Base-by-base conservation (phyloP, 2,888 invertebrate species). In the Phaedon cochleariae region DNA sequence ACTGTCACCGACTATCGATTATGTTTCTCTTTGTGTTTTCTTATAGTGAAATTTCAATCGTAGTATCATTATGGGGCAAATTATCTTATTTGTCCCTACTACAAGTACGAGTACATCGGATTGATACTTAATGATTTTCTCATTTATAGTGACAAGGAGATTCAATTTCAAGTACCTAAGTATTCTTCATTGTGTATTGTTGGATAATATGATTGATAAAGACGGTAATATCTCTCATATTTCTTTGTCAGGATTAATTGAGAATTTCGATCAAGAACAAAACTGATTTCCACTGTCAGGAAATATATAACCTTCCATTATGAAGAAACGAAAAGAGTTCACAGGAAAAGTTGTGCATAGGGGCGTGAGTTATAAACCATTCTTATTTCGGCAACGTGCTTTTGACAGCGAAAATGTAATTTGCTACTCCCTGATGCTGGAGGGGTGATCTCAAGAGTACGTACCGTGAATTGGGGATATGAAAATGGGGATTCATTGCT, bases 371-470 rank as follows among this genome's bases (percentile, higher is more conserved):
- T 76, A 77, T 77, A 78, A 79, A 79, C 77, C 76, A 77, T 74
- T 76, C 73, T 74, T 71, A 69, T 69, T 69, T 73, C 71, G 68
- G 73, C 77, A 77, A 75, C 76, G 77, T 81, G 80, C 76, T 73
- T 74, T 76, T 80, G 80, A 80, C 80, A 79, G 79, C 74, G 67
- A 75, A 74, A 78, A 76, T 75, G 79, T 78, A 80, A 81, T 81
- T 81, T 80, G 79, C 77, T 77, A 78, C 71, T 79, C 80, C 80
- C 79, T 76, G 76, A 76, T 76, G 77, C 70, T 48, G 62, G 64
- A 64, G 70, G 73, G 74, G 73, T 76, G 77, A 77, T 79, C 77
- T 76, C 74, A 74, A 72, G 71, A 74, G 77, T 74, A 67, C 73
- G 77, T 74, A 67, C 73, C 72, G 76, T 70, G 78, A 77, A 77